Conservation (phyloP, 2,797 vertebrate species). For the Pseudopleuronectes americanus region DNA sequence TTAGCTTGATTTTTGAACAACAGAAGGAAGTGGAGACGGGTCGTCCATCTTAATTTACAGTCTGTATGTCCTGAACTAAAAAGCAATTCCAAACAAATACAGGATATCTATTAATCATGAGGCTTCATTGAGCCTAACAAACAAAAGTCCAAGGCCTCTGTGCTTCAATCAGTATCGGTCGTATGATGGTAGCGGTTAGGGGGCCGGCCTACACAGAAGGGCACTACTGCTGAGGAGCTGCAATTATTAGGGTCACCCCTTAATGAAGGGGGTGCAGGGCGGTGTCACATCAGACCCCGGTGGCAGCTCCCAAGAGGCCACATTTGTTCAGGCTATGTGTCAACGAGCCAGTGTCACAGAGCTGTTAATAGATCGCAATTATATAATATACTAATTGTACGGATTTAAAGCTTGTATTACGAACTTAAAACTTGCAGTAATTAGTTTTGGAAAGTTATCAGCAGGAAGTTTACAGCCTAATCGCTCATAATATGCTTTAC, state of each 20-base stretch:
- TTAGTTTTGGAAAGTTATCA: too few relatives aligned
- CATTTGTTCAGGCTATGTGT: not conserved
- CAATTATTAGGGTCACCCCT: slow-evolving; percentile 1
- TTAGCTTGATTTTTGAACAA: too few relatives aligned
- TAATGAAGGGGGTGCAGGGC: not conserved
- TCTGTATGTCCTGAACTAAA: not conserved
- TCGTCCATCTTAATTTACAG: too few relatives aligned
- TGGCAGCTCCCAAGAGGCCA: not conserved
- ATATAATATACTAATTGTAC: not conserved
- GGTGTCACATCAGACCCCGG: not conserved
- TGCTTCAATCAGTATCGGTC: too few relatives aligned
- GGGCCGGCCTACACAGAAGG: not conserved
- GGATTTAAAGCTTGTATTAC: too few relatives aligned
- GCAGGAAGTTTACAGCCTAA: too few relatives aligned
- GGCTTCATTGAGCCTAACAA: not conserved
- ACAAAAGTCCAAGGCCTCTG: too few relatives aligned
- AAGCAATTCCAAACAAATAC: not conserved
- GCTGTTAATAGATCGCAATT: not conserved
- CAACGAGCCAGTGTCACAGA: not conserved
- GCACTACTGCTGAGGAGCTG: not conserved
- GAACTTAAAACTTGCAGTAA: too few relatives aligned
- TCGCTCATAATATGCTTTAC: too few relatives aligned
- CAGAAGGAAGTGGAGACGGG: too few relatives aligned
- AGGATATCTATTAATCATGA: not conserved
- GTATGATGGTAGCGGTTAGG: too few relatives aligned